phyloP scores from a whole-genome alignment of 1,140 invertebrate genomes.

The Acyrthosiphon pisum region DNA sequence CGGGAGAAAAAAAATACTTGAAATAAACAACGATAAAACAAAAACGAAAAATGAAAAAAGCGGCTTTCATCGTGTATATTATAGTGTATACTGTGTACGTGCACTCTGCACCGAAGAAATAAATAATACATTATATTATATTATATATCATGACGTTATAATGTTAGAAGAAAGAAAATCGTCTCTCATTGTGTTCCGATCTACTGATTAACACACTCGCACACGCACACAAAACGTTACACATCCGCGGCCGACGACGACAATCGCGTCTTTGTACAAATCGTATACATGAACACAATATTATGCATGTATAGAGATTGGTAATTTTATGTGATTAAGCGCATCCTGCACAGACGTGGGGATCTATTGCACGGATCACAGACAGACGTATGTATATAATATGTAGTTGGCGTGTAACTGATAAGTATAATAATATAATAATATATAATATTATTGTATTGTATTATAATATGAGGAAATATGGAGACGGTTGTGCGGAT shows the following conservation, averaged over 20 bases:
- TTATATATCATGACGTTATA: too few relatives aligned
- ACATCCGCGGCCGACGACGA: background rate
- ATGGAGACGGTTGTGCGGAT: background rate
- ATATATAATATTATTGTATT: background rate
- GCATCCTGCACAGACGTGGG: background rate
- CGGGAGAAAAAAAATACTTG: background rate
- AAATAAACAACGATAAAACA: background rate
- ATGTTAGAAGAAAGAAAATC: constrained; percentile 10
- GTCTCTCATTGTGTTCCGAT: constrained; percentile 22
- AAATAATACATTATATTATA: background rate
- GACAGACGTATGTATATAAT: background rate
- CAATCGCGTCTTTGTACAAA: background rate
- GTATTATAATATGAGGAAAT: background rate
- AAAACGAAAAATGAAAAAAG: background rate
- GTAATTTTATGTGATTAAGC: background rate
- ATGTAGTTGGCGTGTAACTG: background rate
- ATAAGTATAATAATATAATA: constrained; percentile 25
- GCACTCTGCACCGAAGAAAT: background rate
- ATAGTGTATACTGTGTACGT: too few relatives aligned
- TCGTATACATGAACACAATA: background rate
- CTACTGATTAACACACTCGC: background rate
- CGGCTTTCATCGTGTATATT: background rate
- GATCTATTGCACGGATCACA: background rate
- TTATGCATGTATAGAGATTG: background rate
- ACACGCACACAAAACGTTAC: background rate